phyloP scores from a whole-genome alignment of 2,888 invertebrate genomes.

The Eupithecia tripunctaria region DNA sequence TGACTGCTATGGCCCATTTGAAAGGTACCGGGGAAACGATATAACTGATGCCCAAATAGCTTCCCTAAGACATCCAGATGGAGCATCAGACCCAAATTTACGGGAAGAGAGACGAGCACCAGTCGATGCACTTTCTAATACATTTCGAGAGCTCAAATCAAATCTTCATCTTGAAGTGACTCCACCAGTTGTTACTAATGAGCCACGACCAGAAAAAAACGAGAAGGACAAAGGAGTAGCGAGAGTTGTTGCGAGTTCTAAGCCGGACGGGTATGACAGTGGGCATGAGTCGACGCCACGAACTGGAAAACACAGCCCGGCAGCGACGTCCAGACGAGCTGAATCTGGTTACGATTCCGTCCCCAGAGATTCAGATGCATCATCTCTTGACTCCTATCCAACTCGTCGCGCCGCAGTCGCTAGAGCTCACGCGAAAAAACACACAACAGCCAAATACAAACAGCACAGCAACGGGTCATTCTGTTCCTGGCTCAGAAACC shows the following conservation, averaged over 20 bases:
- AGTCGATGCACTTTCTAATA: slow-evolving; percentile 85
- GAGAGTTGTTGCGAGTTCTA: slow-evolving; percentile 86
- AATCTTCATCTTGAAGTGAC: slow-evolving; percentile 79
- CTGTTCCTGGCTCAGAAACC: slow-evolving; percentile 90
- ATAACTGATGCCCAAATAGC: slow-evolving; percentile 86
- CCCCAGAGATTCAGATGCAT: slow-evolving; percentile 94
- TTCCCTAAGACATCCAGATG: slow-evolving; percentile 93
- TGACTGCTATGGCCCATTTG: slow-evolving; percentile 84
- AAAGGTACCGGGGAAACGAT: slow-evolving; percentile 85
- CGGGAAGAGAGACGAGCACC: slow-evolving; percentile 87
- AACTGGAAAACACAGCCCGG: slow-evolving; percentile 92
- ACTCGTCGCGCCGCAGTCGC: slow-evolving; percentile 79
- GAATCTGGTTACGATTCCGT: slow-evolving; percentile 97
- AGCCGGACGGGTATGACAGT: slow-evolving; percentile 92
- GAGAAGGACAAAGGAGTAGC: slow-evolving; percentile 87
- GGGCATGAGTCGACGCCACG: slow-evolving; percentile 93
- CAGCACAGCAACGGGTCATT: slow-evolving; percentile 89
- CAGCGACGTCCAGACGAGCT: slow-evolving; percentile 90
- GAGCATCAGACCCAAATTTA: slow-evolving; percentile 96
- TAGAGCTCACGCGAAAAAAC: slow-evolving; percentile 81
- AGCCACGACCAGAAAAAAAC: slow-evolving; percentile 85
- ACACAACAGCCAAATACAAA: slow-evolving; percentile 86
- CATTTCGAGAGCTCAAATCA: slow-evolving; percentile 84
- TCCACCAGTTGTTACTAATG: slow-evolving; percentile 84
- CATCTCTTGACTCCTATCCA: slow-evolving; percentile 90